These are phyloP conservation scores for Chaitophorus viminalis DNA, from an alignment of 2,888 invertebrate genomes.

Conservation along the genomic window DNA sequence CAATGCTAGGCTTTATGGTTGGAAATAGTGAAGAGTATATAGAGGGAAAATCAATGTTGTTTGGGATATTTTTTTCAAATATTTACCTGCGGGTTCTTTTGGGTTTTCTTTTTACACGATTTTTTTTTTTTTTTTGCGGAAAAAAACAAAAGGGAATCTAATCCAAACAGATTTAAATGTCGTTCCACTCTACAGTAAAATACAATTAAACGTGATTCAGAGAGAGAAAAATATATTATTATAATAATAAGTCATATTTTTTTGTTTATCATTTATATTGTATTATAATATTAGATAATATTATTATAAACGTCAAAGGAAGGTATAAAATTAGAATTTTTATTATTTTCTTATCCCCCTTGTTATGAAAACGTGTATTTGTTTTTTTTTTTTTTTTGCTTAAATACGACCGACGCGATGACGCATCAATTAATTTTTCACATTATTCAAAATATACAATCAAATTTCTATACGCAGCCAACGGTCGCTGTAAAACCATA, in stretches of 20 bases:
- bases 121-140: background rate
- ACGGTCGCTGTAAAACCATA: too few species aligned
- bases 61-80: constrained; percentile 30
- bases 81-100: constrained; percentile 13
- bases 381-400: too few species aligned
- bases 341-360: background rate
- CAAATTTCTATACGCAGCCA: too few species aligned
- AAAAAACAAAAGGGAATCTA: background rate
- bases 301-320: background rate
- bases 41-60: constrained; percentile 32
- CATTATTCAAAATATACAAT: too few species aligned
- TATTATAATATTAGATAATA: background rate
- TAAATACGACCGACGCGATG: too few species aligned
- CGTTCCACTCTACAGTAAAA: background rate
- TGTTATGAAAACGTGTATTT: too few species aligned
- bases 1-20: background rate
- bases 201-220: background rate
- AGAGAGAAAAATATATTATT: background rate
- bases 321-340: background rate
- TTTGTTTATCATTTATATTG: background rate
- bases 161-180: background rate
- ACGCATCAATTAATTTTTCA: too few species aligned
- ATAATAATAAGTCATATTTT: background rate
- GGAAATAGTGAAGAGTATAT: background rate
- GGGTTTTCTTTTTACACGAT: background rate